Percentiles rank a stretch among this genome's conserved stretches.
Conservation (phyloP, 2,797 vertebrate genomes). For the Vespertilio murinus region DNA sequence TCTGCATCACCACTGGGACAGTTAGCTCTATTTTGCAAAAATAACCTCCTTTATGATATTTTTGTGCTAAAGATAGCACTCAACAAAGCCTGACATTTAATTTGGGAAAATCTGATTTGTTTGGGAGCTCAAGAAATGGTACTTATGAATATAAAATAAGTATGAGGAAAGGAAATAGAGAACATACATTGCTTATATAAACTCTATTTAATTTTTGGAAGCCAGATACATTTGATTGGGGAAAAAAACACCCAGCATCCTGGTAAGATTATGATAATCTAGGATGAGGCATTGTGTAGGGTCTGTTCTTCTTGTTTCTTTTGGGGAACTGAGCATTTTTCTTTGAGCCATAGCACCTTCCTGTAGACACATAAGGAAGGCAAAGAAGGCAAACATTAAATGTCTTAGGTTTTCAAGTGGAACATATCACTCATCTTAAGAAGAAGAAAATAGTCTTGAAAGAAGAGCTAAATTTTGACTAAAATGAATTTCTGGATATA, state of each 20-base stretch:
- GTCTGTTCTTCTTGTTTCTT: not conserved
- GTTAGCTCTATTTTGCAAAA: not conserved
- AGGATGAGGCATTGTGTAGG: not conserved
- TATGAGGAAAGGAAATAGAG: not conserved
- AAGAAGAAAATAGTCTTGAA: not conserved
- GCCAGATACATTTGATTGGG: not conserved
- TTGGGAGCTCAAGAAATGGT: not conserved
- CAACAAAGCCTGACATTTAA: not conserved
- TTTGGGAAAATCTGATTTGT: not conserved
- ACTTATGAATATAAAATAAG: not conserved
- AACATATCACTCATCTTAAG: not conserved
- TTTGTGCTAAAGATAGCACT: not conserved
- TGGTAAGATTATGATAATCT: not conserved
- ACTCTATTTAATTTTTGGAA: constrained; percentile 7
- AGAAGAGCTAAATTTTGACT: not conserved
- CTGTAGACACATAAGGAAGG: not conserved
- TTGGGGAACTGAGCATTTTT: not conserved
- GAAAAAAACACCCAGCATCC: not conserved
- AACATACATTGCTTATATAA: not conserved
- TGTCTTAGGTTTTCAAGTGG: not conserved
- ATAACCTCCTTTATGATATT: not conserved
- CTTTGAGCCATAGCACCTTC: not conserved
- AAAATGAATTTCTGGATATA: not conserved
- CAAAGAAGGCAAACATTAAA: not conserved
- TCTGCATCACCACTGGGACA: not conserved